phyloP scores from a whole-genome alignment of 2,797 vertebrate species.

The Spizella passerina region DNA sequence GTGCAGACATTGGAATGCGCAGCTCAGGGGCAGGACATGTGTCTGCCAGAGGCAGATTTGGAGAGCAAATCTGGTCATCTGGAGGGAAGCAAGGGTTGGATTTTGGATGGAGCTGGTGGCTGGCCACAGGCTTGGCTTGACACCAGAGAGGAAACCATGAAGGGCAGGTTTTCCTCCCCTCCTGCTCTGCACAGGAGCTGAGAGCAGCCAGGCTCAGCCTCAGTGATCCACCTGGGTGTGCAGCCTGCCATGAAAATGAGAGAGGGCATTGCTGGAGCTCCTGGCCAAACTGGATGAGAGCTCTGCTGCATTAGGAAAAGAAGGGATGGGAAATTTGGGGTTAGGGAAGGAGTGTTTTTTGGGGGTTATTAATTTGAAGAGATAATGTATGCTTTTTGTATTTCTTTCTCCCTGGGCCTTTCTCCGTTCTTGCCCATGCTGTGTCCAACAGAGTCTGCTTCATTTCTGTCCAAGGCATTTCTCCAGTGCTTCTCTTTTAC shows the following conservation, averaged over 20 bases:
- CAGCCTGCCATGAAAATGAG: background rate
- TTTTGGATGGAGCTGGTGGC: background rate
- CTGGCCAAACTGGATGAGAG: background rate
- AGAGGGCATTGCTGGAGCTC: background rate
- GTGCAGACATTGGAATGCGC: background rate
- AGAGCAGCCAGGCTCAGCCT: background rate
- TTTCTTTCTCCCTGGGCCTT: background rate
- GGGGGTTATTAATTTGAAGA: background rate
- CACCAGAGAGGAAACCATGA: background rate
- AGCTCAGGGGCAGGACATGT: background rate
- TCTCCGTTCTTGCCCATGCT: background rate
- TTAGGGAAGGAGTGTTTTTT: background rate
- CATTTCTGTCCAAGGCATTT: background rate
- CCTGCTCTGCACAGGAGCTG: background rate
- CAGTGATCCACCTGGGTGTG: background rate
- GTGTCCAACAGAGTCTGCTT: background rate
- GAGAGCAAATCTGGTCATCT: background rate
- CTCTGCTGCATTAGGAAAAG: background rate
- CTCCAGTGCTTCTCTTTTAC: background rate
- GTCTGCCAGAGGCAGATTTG: background rate
- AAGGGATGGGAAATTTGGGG: background rate
- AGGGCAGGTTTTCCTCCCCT: background rate
- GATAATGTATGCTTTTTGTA: background rate
- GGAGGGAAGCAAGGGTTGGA: background rate
- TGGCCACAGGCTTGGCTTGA: background rate